phyloP scores from a whole-genome alignment of 2,113 vertebrate genomes.

The Nipponia nippon region DNA sequence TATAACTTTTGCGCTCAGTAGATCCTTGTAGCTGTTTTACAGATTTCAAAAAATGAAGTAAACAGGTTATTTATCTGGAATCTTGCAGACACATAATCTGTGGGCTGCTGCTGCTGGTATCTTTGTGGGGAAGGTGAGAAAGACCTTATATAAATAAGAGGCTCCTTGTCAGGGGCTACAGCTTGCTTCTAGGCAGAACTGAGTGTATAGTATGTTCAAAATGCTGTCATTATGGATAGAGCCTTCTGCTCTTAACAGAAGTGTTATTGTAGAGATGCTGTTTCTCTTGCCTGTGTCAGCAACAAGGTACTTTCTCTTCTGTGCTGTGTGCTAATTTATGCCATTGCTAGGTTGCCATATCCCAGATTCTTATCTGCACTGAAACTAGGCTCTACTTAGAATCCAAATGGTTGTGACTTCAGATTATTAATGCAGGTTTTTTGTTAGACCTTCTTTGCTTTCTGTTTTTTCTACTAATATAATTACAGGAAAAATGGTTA shows the following conservation, averaged over 20 bases:
- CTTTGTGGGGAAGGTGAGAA: constrained; percentile 19
- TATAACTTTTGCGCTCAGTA: neutral
- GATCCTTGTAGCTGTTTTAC: neutral
- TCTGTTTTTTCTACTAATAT: neutral
- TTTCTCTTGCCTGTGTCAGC: constrained; percentile 13
- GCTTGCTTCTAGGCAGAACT: neutral
- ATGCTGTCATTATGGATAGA: neutral
- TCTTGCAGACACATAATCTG: neutral
- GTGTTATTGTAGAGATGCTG: neutral
- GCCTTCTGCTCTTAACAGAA: constrained; percentile 28
- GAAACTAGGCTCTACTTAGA: neutral
- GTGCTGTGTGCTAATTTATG: constrained; percentile 11
- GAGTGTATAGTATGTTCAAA: neutral
- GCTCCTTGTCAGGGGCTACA: neutral
- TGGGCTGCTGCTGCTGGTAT: neutral
- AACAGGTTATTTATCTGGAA: neutral
- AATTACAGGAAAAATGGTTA: constrained; percentile 56
- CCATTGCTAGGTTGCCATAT: neutral
- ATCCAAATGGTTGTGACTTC: neutral
- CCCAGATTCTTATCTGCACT: neutral
- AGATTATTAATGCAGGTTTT: neutral
- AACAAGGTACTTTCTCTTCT: constrained; percentile 6
- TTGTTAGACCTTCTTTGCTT: neutral
- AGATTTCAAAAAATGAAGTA: neutral
- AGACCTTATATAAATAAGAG: neutral